Percentiles rank a stretch among this genome's conserved stretches.
Evolutionary conservation across 2,113 vertebrate species (phyloP).

Genomic region (Bos taurus): DNA sequence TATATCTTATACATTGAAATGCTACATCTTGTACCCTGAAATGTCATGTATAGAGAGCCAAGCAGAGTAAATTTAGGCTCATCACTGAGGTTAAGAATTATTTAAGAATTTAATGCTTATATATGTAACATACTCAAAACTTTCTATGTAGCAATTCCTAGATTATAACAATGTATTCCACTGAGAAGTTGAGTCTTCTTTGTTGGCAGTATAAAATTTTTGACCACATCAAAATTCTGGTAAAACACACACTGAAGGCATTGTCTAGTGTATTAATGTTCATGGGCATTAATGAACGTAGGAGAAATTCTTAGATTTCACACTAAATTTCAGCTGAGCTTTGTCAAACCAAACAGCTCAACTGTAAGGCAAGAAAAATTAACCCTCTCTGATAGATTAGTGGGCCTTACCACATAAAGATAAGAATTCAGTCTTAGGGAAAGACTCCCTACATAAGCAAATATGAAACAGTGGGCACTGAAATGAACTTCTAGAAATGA

Average conservation of each 20-base stretch:
- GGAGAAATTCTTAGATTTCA: constrained; percentile 74
- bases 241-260: constrained; percentile 77
- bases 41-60: constrained; percentile 64
- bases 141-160: constrained; percentile 34
- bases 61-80: constrained; percentile 64
- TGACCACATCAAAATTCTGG: constrained; percentile 78
- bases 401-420: constrained; percentile 58
- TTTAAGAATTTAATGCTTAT: constrained; percentile 34
- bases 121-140: constrained; percentile 58
- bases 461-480: constrained; percentile 53
- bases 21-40: constrained; percentile 58
- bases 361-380: constrained; percentile 77
- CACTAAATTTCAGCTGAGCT: constrained; percentile 73
- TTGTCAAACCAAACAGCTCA: constrained; percentile 73
- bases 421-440: constrained; percentile 37
- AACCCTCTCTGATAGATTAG: constrained; percentile 28
- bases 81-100: constrained; percentile 40
- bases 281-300: constrained; percentile 61
- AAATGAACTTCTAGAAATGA: constrained; percentile 72
- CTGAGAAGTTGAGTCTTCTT: constrained; percentile 62
- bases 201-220: constrained; percentile 73
- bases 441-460: not conserved
- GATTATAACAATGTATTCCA: not conserved
- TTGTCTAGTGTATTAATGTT: constrained; percentile 72
- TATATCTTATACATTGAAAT: not conserved